These are phyloP conservation scores for Drosophila sproati DNA, from an alignment of 1,140 invertebrate species.

Conservation along the genomic window DNA sequence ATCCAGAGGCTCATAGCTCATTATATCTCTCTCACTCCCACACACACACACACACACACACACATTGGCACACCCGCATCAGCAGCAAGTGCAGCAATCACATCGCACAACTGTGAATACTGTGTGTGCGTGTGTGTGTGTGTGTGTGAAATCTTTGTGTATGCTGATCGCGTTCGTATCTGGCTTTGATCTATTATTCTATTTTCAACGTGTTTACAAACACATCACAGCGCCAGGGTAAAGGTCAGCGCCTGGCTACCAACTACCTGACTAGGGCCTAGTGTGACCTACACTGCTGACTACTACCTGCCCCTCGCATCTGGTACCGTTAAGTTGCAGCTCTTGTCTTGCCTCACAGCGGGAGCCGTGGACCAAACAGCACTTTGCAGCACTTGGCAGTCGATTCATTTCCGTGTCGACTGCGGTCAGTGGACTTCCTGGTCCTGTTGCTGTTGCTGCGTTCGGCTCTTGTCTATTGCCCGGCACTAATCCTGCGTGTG, in stretches of 20 bases:
- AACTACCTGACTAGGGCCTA: background rate
- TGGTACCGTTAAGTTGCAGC: constrained; percentile 70
- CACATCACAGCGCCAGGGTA: constrained; percentile 62
- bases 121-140: background rate
- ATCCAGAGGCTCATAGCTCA: constrained; percentile 12
- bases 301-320: constrained; percentile 47
- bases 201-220: constrained; percentile 79
- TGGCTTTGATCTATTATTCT: constrained; percentile 75
- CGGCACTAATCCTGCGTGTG: constrained; percentile 59
- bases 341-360: constrained; percentile 8
- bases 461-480: constrained; percentile 27
- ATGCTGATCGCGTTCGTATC: constrained; percentile 59
- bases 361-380: constrained; percentile 13
- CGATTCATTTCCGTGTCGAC: constrained; percentile 71
- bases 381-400: constrained; percentile 60
- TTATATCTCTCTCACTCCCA: background rate
- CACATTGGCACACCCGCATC: constrained; percentile 5
- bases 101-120: background rate
- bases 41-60: background rate
- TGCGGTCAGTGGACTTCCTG: constrained; percentile 76
- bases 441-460: background rate
- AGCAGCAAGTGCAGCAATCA: constrained; percentile 12
- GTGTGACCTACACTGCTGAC: background rate
- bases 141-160: constrained; percentile 6
- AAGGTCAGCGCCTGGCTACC: constrained; percentile 16